phyloP scores from a whole-genome alignment of 2,113 vertebrate genomes.

The Oplegnathus fasciatus region DNA sequence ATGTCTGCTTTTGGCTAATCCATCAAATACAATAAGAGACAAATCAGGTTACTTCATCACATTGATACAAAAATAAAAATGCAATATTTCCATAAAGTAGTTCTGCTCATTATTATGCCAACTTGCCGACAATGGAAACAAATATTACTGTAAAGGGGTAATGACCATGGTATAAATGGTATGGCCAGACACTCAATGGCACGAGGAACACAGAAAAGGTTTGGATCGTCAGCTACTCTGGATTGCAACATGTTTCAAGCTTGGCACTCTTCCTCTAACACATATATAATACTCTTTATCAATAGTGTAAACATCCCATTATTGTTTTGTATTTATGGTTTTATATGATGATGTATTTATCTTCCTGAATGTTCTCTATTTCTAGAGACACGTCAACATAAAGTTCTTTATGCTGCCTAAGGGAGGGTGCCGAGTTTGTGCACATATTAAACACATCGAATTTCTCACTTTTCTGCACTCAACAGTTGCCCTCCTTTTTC shows the following conservation, averaged over 20 bases:
- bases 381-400: background rate
- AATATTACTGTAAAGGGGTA: background rate
- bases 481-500: background rate
- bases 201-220: no score
- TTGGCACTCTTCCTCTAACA: background rate
- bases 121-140: background rate
- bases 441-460: background rate
- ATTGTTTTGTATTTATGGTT: background rate
- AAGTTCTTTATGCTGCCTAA: background rate
- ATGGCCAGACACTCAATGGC: no score
- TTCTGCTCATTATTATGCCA: background rate
- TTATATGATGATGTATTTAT: background rate
- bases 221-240: no score
- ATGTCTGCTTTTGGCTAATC: background rate
- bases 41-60: background rate
- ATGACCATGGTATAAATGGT: background rate
- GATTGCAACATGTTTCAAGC: background rate
- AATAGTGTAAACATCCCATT: background rate
- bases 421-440: background rate
- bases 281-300: background rate
- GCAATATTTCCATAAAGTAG: background rate
- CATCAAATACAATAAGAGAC: background rate
- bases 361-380: no score
- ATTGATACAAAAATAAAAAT: no score
- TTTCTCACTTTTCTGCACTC: background rate